Percentiles rank a stretch among this genome's conserved stretches.
phyloP scores from a whole-genome alignment of 2,797 vertebrate genomes.

The Pteropus rufus region DNA sequence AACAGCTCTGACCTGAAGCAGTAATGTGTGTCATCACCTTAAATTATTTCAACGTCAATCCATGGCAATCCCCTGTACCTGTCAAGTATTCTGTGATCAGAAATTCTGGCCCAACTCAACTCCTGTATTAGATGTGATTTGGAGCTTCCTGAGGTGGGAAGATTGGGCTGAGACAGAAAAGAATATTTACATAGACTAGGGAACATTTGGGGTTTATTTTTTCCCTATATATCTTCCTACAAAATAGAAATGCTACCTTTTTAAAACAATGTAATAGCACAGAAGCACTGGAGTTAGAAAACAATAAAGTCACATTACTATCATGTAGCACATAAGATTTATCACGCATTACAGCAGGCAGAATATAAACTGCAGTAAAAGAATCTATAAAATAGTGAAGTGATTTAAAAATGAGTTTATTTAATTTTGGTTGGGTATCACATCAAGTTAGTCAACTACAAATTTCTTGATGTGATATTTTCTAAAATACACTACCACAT shows the following conservation, averaged over 20 bases:
- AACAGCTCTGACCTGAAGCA: neutral
- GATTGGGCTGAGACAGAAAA: neutral
- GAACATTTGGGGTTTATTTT: neutral
- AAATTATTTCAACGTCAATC: neutral
- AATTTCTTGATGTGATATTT: neutral
- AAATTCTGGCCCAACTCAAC: neutral
- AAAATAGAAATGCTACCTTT: neutral
- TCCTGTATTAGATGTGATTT: neutral
- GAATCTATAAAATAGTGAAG: neutral
- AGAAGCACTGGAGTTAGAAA: neutral
- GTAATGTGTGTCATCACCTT: neutral
- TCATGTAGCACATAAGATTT: neutral
- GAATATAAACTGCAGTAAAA: neutral
- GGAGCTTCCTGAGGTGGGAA: neutral
- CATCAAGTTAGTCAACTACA: neutral
- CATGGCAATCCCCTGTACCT: neutral
- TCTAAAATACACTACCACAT: neutral
- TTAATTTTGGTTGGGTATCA: neutral
- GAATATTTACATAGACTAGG: neutral
- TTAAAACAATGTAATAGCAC: neutral
- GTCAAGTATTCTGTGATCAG: neutral
- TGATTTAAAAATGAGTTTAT: neutral
- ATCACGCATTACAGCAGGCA: neutral
- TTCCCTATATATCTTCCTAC: neutral
- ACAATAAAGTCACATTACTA: neutral